Evolutionary conservation across 2,888 invertebrate genomes (phyloP).

Genomic region (Thumatha senex): DNA sequence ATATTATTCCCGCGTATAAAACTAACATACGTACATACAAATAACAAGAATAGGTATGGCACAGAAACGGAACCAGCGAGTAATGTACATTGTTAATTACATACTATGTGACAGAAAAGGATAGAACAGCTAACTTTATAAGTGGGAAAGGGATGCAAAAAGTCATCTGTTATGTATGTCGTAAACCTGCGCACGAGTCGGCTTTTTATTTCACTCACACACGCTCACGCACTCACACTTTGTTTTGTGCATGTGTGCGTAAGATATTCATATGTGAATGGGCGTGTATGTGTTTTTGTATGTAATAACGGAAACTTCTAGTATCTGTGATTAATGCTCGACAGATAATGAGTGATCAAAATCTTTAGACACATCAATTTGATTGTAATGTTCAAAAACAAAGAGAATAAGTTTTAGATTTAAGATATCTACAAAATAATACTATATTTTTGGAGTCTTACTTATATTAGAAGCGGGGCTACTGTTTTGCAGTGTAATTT

Average conservation of each 20-base stretch:
- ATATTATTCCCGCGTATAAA: slow-evolving; percentile 33
- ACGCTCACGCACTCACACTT: slow-evolving; percentile 23
- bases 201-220: slow-evolving; percentile 59
- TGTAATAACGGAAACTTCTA: slow-evolving; percentile 70
- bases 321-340: slow-evolving; percentile 58
- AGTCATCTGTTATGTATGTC: slow-evolving; percentile 56
- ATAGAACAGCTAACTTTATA: slow-evolving; percentile 4
- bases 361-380: slow-evolving; percentile 28
- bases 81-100: slow-evolving; percentile 59
- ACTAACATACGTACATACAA: slow-evolving; percentile 21
- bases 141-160: slow-evolving; percentile 38
- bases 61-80: slow-evolving; percentile 43
- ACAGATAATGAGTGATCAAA: slow-evolving; percentile 49
- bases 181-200: slow-evolving; percentile 63
- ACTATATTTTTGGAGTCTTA: too few relatives aligned
- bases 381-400: neutral
- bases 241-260: neutral
- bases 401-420: too few relatives aligned
- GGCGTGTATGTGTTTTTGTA: slow-evolving; percentile 24
- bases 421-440: too few relatives aligned
- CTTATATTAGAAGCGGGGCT: too few relatives aligned
- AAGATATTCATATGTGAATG: slow-evolving; percentile 22
- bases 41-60: slow-evolving; percentile 28
- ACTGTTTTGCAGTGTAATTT: too few relatives aligned
- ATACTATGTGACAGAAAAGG: slow-evolving; percentile 45